These are phyloP conservation scores for Keiferia lycopersicella DNA, from an alignment of 2,888 invertebrate genomes.

Conservation along the genomic window DNA sequence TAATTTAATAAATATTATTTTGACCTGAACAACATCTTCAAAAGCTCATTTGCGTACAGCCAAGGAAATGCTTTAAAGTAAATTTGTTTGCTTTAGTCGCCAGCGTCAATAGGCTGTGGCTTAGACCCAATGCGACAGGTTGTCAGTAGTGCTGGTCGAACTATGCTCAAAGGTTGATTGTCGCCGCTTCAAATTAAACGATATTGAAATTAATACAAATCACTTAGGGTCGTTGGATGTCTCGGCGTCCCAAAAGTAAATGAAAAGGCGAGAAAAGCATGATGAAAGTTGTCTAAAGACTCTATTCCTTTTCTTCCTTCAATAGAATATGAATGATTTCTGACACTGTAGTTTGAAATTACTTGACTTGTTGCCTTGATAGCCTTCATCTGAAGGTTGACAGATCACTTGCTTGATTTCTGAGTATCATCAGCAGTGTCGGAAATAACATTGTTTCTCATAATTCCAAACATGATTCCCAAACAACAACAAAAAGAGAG, in stretches of 20 bases:
- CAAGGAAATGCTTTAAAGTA: slow-evolving; percentile 55
- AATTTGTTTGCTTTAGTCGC: slow-evolving; percentile 62
- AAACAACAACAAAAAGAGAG: not conserved
- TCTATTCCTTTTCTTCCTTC: not conserved
- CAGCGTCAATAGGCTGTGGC: slow-evolving; percentile 52
- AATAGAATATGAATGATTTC: too few relatives aligned
- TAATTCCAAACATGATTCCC: too few relatives aligned
- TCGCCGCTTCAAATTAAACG: slow-evolving; percentile 42
- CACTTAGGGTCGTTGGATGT: too few relatives aligned
- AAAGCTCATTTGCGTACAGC: slow-evolving; percentile 57
- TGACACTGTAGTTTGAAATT: too few relatives aligned
- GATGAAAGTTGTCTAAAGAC: not conserved
- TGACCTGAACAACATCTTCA: slow-evolving; percentile 7
- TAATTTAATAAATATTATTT: not conserved
- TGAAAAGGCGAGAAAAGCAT: not conserved
- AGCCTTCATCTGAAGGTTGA: too few relatives aligned
- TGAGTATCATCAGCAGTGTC: too few relatives aligned
- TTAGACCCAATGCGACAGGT: slow-evolving; percentile 56
- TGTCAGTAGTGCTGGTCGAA: slow-evolving; percentile 57
- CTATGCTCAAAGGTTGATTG: slow-evolving; percentile 69
- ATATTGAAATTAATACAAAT: not conserved
- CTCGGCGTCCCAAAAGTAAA: not conserved
- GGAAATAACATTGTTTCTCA: too few relatives aligned
- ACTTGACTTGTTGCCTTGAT: too few relatives aligned
- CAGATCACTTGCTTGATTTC: too few relatives aligned